phyloP scores from a whole-genome alignment of 2,888 invertebrate species.

The Ophion obscuratus region DNA sequence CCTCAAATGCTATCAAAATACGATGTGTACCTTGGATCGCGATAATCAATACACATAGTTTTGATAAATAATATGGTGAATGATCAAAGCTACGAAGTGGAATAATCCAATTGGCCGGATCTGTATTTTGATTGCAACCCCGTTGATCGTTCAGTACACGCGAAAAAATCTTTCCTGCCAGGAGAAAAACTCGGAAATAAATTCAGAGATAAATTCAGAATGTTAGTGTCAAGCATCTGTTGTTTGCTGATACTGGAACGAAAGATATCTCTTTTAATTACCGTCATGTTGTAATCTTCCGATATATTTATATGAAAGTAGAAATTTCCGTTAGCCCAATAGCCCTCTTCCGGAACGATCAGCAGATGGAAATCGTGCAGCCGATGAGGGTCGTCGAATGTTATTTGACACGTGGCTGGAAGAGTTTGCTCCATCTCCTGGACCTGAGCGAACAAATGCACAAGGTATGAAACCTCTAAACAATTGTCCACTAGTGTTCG shows the following conservation, averaged over 20 bases:
- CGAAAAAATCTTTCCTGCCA: neutral
- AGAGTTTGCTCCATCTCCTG: conserved; percentile 94
- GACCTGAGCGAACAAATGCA: conserved; percentile 82
- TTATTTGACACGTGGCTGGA: conserved; percentile 91
- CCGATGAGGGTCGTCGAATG: conserved; percentile 93
- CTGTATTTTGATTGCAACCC: too few relatives aligned
- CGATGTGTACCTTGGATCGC: too few relatives aligned
- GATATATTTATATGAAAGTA: conserved; percentile 94
- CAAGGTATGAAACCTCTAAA: neutral
- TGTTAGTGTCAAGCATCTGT: too few relatives aligned
- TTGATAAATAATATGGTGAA: too few relatives aligned
- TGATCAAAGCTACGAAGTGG: too few relatives aligned
- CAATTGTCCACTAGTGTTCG: neutral
- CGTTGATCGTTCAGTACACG: too few relatives aligned
- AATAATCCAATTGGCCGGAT: too few relatives aligned
- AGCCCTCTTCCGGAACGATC: conserved; percentile 94
- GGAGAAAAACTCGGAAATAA: neutral
- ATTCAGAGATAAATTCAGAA: neutral
- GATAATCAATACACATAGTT: too few relatives aligned
- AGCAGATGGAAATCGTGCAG: conserved; percentile 92
- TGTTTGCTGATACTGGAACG: too few relatives aligned
- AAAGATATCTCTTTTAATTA: conserved; percentile 85
- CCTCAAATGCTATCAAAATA: too few relatives aligned
- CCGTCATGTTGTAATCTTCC: conserved; percentile 98
- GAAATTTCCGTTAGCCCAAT: conserved; percentile 95